Percentiles rank a stretch among this genome's conserved stretches.
These are phyloP conservation scores for Melozone crissalis DNA, from an alignment of 2,113 vertebrate species.

Conservation along the genomic window DNA sequence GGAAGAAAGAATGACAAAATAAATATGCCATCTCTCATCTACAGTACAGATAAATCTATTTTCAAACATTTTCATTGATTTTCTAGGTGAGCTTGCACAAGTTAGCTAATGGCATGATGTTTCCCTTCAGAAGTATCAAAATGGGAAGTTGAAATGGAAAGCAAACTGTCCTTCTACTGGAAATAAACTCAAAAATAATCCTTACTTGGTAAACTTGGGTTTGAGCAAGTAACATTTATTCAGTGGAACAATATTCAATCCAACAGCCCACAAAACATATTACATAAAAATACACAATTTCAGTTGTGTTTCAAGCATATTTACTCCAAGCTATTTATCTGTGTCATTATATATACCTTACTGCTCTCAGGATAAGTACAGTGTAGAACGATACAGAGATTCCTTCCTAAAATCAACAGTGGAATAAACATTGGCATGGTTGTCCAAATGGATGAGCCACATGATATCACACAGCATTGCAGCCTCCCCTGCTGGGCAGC, in stretches of 20 bases:
- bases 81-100: background rate
- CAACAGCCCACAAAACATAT: background rate
- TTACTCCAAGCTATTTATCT: background rate
- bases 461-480: too few relatives aligned
- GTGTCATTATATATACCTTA: background rate
- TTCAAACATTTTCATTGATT: background rate
- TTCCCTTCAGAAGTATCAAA: background rate
- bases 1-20: background rate
- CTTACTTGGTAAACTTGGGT: background rate
- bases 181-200: background rate
- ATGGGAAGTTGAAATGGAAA: background rate
- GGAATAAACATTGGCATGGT: background rate
- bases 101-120: background rate
- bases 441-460: background rate
- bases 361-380: background rate
- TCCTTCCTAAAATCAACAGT: background rate
- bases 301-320: background rate
- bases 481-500: background rate
- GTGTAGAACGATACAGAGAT: background rate
- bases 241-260: background rate
- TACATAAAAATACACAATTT: background rate
- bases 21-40: background rate
- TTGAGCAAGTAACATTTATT: background rate
- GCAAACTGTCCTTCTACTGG: background rate
- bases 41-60: background rate